Conservation (phyloP, 1,140 invertebrate species). For the Saxidomus purpurata region DNA sequence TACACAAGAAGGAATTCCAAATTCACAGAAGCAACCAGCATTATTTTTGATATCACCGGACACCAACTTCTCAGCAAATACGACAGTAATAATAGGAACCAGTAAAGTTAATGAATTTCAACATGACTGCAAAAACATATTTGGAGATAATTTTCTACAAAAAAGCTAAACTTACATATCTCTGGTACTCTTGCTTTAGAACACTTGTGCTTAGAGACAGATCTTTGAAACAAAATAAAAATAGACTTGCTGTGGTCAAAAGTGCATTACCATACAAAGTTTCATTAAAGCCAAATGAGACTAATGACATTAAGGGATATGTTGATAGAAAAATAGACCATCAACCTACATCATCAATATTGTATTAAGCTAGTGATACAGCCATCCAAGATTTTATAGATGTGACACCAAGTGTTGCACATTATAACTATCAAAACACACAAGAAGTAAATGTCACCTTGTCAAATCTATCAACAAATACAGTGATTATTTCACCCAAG, state of each 20-base stretch:
- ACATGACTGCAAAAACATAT: neutral
- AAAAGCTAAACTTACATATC: neutral
- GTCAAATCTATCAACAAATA: slow-evolving; percentile 59
- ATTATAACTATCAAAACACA: slow-evolving; percentile 35
- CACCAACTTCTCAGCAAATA: neutral
- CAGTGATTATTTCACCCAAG: slow-evolving; percentile 53
- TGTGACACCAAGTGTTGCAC: slow-evolving; percentile 33
- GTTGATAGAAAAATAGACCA: slow-evolving; percentile 52
- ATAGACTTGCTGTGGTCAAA: slow-evolving; percentile 31
- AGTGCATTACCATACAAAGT: neutral
- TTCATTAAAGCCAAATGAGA: slow-evolving; percentile 35
- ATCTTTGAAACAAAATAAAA: neutral
- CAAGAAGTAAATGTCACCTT: slow-evolving; percentile 29
- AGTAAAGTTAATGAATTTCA: neutral
- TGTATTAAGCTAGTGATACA: slow-evolving; percentile 25
- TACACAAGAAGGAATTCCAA: neutral
- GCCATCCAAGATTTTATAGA: slow-evolving; percentile 38
- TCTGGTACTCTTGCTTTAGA: slow-evolving; percentile 38
- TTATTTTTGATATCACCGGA: slow-evolving; percentile 28
- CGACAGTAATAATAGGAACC: slow-evolving; percentile 31
- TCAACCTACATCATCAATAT: slow-evolving; percentile 16
- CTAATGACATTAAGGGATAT: slow-evolving; percentile 34
- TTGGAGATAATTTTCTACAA: slow-evolving; percentile 22
- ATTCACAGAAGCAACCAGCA: neutral
- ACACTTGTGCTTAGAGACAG: neutral